Base-by-base conservation (phyloP, 2,113 vertebrate genomes). In the Recurvirostra avosetta region DNA sequence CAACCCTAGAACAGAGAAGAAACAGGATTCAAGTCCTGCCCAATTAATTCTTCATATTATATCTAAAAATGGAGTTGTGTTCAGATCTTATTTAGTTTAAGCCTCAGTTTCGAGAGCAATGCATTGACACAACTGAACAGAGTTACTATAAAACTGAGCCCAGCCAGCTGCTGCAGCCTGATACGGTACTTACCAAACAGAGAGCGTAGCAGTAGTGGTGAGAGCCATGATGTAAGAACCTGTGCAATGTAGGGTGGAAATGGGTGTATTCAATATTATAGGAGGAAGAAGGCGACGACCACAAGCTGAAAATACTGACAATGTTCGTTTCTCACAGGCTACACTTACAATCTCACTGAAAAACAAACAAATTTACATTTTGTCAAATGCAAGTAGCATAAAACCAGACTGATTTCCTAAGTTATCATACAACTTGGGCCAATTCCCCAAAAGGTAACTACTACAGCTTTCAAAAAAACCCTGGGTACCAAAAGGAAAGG, bases 211-310 rank as follows among this genome's bases (percentile, higher is more conserved):
- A 29, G 98, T 98, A 26, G 99, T 98, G 0, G 98, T 99, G 95
- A 99, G 98, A 8, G 98, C 99, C 99, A 99, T 99, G 95, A 99
- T 97, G 49, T 98, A 99, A 95, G 98, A 98, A 47, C 98, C 98
- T 2, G 99, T 98, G 97, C 99, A 99, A 41, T 99, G 99, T 61
- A 99, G 97, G 9, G 99, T 98, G 8, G 99, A 99, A 86, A 99
- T 98, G 2, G 99, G 98, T 2, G 98, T 98, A 5, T 98, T 98
- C 94, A 99, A 90, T 80, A 99, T 97, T 91, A 99, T 99, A 83
- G 99, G 98, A 17, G 99, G 99, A 47, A 99, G 98, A 23, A 99
- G 98, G 85, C 99, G 98, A 88, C 99, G 99, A 68, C 99, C 99
- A 86, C 98, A 99, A 55, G 98, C 97, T 49, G 99, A 99, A 97